A percentile compares a stretch with the other conserved stretches of the same genome.
phyloP scores from a whole-genome alignment of 92 coral and sea anemone species.

The Plumapathes pennacea region DNA sequence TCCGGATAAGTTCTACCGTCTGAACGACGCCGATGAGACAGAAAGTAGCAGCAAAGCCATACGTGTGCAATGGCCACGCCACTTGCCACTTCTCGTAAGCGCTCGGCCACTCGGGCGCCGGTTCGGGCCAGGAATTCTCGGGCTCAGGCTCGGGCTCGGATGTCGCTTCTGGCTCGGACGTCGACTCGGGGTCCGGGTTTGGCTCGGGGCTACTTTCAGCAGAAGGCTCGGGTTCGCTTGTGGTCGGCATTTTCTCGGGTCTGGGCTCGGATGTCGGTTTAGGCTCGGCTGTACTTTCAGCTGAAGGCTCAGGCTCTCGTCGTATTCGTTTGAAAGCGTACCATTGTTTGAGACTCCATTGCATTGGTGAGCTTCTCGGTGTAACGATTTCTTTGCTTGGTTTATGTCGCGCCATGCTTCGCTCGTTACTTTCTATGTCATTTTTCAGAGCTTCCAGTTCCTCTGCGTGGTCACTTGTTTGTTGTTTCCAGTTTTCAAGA shows the following conservation, averaged over 20 bases:
- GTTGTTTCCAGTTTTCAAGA: neutral
- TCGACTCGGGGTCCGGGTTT: neutral
- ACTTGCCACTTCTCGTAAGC: slow-evolving; percentile 72
- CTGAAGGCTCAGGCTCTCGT: neutral
- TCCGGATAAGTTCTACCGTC: slow-evolving; percentile 54
- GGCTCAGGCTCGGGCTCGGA: slow-evolving; percentile 73
- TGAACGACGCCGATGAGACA: slow-evolving; percentile 50
- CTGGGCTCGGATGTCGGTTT: slow-evolving; percentile 10
- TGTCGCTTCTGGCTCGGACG: slow-evolving; percentile 5
- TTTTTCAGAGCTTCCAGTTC: neutral
- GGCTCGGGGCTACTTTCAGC: slow-evolving; percentile 1
- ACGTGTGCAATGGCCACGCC: slow-evolving; percentile 93
- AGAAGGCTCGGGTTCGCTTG: too few relatives aligned
- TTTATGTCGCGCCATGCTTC: neutral
- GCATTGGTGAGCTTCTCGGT: too few relatives aligned
- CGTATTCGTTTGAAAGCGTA: neutral
- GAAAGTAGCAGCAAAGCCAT: slow-evolving; percentile 72
- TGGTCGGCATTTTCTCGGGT: slow-evolving; percentile 1
- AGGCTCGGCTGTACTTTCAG: neutral
- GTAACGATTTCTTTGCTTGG: too few relatives aligned
- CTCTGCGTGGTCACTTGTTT: neutral
- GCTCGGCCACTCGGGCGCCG: slow-evolving; percentile 86
- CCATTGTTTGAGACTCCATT: too few relatives aligned
- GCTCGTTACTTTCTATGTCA: neutral
- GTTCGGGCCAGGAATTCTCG: slow-evolving; percentile 87